A percentile compares a stretch with the other conserved stretches of the same genome.
Evolutionary conservation across 2,797 vertebrate species (phyloP).

Genomic region (Fistularia tabacaria): DNA sequence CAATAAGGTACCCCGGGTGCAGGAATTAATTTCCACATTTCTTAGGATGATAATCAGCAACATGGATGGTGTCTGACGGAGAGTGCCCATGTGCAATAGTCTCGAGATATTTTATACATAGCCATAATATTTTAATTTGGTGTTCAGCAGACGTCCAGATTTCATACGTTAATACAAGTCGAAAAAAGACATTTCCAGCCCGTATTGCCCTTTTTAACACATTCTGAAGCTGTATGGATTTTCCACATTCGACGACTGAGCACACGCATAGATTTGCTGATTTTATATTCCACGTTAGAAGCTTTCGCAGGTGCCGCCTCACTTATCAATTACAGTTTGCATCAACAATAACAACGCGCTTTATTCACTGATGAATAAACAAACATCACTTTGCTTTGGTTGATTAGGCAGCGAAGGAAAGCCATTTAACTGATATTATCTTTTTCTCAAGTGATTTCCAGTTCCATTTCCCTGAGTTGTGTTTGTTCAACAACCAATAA

Average conservation of each 20-base stretch:
- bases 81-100: too few relatives aligned
- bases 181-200: too few relatives aligned
- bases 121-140: too few relatives aligned
- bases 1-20: constrained; percentile 17
- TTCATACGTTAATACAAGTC: too few relatives aligned
- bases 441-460: constrained; percentile 13
- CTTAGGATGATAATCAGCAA: constrained; percentile 46
- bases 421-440: constrained; percentile 13
- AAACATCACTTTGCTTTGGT: constrained; percentile 16
- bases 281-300: not conserved
- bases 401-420: constrained; percentile 28
- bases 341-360: constrained; percentile 11
- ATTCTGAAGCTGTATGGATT: too few relatives aligned
- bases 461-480: constrained; percentile 17
- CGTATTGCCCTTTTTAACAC: too few relatives aligned
- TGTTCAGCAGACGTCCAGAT: too few relatives aligned
- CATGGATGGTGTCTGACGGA: constrained; percentile 10
- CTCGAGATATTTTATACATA: too few relatives aligned
- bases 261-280: too few relatives aligned
- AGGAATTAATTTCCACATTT: constrained; percentile 35
- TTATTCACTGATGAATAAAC: constrained; percentile 30
- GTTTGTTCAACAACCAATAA: constrained; percentile 27
- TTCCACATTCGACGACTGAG: too few relatives aligned
- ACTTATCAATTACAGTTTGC: constrained; percentile 24
- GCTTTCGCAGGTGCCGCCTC: constrained; percentile 6